Base-by-base conservation (phyloP, 2,888 invertebrate species). In the Rhagonycha fulva region DNA sequence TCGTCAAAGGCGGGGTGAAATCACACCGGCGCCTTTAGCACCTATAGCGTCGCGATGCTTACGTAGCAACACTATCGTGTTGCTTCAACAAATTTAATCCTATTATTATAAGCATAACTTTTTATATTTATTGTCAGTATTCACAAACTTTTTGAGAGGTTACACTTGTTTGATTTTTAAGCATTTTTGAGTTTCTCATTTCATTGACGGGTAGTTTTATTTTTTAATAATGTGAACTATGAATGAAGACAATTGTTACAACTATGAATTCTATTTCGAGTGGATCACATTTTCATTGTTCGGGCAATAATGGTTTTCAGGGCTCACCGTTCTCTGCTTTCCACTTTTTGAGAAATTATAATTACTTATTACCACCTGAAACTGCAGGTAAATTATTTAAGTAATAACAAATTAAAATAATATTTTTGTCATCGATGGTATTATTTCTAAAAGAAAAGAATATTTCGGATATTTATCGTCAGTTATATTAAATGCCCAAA, bases 311-410 rank as follows among this genome's bases (percentile, higher is more conserved):
- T 23, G 75, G 83, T 61, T 81, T 86, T 76, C 86, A 86, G 10
- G 84, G 87, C 74, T 85, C 87, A 9, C 89, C 92, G 0, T 90
- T 93, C 80, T 92, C 93, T 0, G 92, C 93, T 2, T 89, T 93
- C 72, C 90, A 92, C 79, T 87, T 94, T 11, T 86, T 94, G 26
- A 88, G 92, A 75, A 92, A 91, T 80, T 93, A 93, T 86, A 93
- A 92, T 86, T 91, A 93, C 77, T 89, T 93, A 78, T 85, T 93
- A 14, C 88, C 91, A 23, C 91, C 91, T 23, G 79, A 79, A 63
- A 63, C 80, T 14, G 88, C 92, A 86, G 92, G 92, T 92, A 83
- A 85, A 70, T 73, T 47, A n/a, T 66, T 32, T 32, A 32, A 32
- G 12, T 32, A 32, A 32, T 12, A 4, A 32, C 32, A 47, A 47